These are phyloP conservation scores for Myotis yumanensis DNA, from an alignment of 2,113 vertebrate genomes.

Conservation along the genomic window DNA sequence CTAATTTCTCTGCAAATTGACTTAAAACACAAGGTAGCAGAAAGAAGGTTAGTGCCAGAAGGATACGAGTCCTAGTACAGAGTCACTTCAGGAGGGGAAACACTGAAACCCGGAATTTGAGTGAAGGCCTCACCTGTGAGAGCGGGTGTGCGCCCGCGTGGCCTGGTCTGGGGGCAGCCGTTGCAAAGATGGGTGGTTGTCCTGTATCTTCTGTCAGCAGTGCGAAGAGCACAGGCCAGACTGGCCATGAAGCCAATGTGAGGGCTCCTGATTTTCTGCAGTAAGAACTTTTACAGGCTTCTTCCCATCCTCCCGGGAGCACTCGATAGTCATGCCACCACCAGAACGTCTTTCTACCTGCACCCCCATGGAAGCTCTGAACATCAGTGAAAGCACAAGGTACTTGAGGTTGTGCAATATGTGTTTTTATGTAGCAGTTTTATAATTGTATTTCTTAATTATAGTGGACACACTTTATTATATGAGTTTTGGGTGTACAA, in stretches of 20 bases:
- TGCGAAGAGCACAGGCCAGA: background rate
- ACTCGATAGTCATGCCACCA: background rate
- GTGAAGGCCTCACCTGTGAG: background rate
- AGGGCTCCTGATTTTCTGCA: background rate
- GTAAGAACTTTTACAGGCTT: background rate
- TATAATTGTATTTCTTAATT: background rate
- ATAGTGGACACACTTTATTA: background rate
- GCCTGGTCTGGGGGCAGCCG: background rate
- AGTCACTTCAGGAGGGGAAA: background rate
- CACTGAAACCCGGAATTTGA: background rate
- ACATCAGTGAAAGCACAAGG: background rate
- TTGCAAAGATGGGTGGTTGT: too few relatives aligned
- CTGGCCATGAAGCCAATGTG: background rate
- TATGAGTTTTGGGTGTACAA: background rate
- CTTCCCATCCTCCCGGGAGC: background rate
- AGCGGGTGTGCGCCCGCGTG: rapidly evolving
- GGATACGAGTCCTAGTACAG: background rate
- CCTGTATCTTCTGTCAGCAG: background rate
- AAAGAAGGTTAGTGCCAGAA: background rate
- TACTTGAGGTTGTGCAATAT: background rate
- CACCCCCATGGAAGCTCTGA: background rate
- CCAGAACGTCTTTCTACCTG: background rate
- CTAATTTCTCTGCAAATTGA: background rate
- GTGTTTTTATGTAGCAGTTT: background rate
- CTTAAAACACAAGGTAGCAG: background rate